Evolutionary conservation across 2,113 vertebrate species (phyloP), one percentile per base, ranked within the genome.

Genomic region (Suricata suricatta): DNA sequence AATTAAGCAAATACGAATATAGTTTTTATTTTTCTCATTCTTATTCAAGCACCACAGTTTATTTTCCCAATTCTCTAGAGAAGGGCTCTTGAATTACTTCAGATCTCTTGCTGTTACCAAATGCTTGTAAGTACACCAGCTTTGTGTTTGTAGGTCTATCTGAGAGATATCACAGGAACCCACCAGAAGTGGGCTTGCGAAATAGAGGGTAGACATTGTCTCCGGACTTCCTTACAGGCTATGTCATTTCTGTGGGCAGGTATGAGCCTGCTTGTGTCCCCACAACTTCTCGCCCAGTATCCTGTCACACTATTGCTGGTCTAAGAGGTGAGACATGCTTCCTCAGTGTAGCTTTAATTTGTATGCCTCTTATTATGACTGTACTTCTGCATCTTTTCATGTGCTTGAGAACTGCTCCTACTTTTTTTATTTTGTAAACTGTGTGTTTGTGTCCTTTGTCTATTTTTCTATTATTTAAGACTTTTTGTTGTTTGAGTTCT

Each of bases 381-480:
- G 4, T 27, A 68, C 5, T 47, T 52, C n/a, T 69, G 27, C 69
- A 83, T 54, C 89, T 92, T 88, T 63, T 63, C 90, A 38, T 63
- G 41, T 33, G n/a, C 38, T 50, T 72, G 77, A 86, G 54, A 83
- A 11, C 16, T 19, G 52, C 72, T 97, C 38, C 9, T 85, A 38
- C 76, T 92, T 72, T 38, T 94, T 92, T 79, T 31, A 38, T 92
- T 96, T 87, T 94, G 47, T 96, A 31, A 93, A 5, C 82, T 3
- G 2, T 81, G 35, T 7, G 29, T 84, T 96, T 54, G 57, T 60
- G n/a, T 44, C 29, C 35, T 88, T 71, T 76, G 25, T 9, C 33
- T 93, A 13, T 85, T 90, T 94, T 91, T 68, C 72, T 86, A 4
- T 74, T 57, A 31, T 76, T 93, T 88, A 81, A 69, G 74, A 29